Conservation (phyloP, 2,888 invertebrate species). For the Andrena camellia region DNA sequence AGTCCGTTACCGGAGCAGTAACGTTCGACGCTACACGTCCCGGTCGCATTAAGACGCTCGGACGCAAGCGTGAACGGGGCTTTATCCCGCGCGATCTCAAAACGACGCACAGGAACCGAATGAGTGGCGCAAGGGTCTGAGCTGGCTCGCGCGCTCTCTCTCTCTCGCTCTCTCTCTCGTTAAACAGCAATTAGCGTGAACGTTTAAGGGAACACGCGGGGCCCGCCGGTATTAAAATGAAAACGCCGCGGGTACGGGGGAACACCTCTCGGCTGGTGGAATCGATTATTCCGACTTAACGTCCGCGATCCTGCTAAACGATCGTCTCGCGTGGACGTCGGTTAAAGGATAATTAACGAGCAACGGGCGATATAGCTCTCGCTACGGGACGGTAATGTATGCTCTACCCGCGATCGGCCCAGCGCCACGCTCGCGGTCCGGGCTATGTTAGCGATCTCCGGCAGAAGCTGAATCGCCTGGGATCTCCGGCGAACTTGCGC, state of each 20-base stretch:
- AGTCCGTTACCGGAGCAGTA: constrained; percentile 3
- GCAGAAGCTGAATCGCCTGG: neutral
- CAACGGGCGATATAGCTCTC: constrained; percentile 12
- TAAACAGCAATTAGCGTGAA: constrained; percentile 37
- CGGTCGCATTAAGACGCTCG: constrained; percentile 5
- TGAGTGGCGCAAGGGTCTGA: neutral
- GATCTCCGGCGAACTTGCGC: constrained; percentile 9
- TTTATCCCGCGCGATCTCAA: constrained; percentile 17
- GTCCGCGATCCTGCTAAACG: constrained; percentile 21
- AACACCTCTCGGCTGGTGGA: neutral
- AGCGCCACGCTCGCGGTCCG: neutral
- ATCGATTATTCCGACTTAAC: constrained; percentile 20
- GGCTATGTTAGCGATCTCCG: neutral
- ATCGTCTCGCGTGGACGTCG: neutral
- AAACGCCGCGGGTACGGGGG: neutral
- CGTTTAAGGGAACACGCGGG: constrained; percentile 15
- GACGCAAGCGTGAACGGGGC: constrained; percentile 8
- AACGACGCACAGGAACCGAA: constrained; percentile 19
- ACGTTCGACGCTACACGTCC: constrained; percentile 7
- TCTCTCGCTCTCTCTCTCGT: constrained; percentile 27
- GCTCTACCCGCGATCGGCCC: neutral
- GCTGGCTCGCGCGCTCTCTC: neutral
- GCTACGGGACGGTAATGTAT: neutral
- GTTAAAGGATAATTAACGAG: constrained; percentile 40
- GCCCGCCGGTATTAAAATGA: constrained; percentile 19